A percentile compares a stretch with the other conserved stretches of the same genome.
phyloP scores from a whole-genome alignment of 2,888 invertebrate species.

The Perizoma flavofasciatum region DNA sequence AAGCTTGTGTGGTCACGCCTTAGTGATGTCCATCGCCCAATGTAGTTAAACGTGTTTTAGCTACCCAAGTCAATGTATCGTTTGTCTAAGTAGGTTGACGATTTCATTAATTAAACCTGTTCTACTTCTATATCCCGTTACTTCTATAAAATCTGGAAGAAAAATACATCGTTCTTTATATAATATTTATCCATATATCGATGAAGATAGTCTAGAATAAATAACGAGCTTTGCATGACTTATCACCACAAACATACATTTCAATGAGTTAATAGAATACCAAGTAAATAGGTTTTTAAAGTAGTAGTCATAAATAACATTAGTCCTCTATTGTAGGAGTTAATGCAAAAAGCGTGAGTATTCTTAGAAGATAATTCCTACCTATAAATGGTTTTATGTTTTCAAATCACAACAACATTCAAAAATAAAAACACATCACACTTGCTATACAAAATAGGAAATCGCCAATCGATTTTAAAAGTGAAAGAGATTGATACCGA shows the following conservation, averaged over 20 bases:
- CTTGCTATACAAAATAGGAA: background rate
- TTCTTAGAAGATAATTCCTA: constrained; percentile 17
- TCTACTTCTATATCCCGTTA: constrained; percentile 21
- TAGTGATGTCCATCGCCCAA: constrained; percentile 25
- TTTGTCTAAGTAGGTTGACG: background rate
- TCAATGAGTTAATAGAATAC: background rate
- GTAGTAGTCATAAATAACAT: constrained; percentile 21
- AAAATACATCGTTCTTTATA: constrained; percentile 10
- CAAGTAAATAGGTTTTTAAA: constrained; percentile 7
- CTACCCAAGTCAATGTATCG: constrained; percentile 4
- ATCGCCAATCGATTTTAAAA: background rate
- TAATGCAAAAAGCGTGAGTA: constrained; percentile 32
- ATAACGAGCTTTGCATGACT: constrained; percentile 7
- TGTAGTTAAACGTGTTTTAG: constrained; percentile 25
- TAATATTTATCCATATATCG: constrained; percentile 3
- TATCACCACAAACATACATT: background rate
- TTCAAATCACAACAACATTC: too few relatives aligned
- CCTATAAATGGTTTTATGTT: too few relatives aligned
- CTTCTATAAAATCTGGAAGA: constrained; percentile 11
- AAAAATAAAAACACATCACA: background rate
- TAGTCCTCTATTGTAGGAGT: constrained; percentile 20
- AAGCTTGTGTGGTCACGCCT: constrained; percentile 34
- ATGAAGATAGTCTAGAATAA: background rate
- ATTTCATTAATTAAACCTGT: constrained; percentile 11
- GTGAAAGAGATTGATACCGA: too few relatives aligned